These are phyloP conservation scores for Conus canariensis DNA, from an alignment of 2,888 invertebrate species.

Conservation along the genomic window DNA sequence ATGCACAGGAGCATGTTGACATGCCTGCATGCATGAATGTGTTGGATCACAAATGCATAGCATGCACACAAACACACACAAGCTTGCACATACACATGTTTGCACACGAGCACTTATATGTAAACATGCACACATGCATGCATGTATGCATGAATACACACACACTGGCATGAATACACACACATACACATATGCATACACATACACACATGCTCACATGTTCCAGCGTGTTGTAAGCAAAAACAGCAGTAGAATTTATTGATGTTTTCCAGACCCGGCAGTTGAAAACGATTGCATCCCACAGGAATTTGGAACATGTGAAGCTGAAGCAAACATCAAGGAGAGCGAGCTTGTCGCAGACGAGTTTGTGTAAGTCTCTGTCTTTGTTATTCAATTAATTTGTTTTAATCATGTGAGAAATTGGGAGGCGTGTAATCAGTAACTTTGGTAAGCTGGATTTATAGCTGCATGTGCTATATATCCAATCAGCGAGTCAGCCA, in stretches of 20 bases:
- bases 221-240: too few relatives aligned
- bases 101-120: background rate
- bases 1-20: background rate
- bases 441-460: too few relatives aligned
- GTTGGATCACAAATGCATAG: too few relatives aligned
- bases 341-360: conserved; percentile 38
- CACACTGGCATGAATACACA: background rate
- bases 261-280: conserved; percentile 39
- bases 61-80: background rate
- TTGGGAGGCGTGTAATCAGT: too few relatives aligned
- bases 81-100: background rate
- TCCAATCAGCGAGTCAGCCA: too few relatives aligned
- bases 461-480: too few relatives aligned
- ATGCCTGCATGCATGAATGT: too few relatives aligned
- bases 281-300: conserved; percentile 56
- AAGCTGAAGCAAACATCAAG: conserved; percentile 33
- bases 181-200: background rate
- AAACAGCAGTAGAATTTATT: too few relatives aligned
- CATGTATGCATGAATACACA: background rate
- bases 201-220: background rate
- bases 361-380: conserved; percentile 44
- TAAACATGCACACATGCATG: background rate
- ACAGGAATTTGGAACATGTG: conserved; percentile 68
- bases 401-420: background rate
- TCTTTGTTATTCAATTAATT: background rate